Base-by-base conservation (phyloP, 1,140 invertebrate genomes). In the Frieseomelitta varia region DNA sequence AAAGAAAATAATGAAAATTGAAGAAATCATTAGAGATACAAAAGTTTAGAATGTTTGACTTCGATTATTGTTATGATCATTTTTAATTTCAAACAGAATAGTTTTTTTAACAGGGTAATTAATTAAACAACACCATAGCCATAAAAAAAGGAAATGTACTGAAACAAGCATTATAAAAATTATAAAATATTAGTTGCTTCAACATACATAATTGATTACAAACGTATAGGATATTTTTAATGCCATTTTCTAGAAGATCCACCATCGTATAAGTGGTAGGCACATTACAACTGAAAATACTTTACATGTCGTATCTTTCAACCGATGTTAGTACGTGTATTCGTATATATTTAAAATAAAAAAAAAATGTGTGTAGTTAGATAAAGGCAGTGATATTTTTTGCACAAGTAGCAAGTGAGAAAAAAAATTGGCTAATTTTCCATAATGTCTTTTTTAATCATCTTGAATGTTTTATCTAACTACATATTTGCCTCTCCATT, bases 141-240 rank as follows among this genome's bases (percentile, higher is more conserved):
- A 47, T 74, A 19, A 61, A 67, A 65, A 72, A 63, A 61, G 34
- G 0, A 61, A 72, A 80, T 80, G 15, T 80, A 80, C 8, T 47
- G 61, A 79, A 80, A 56, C 19, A 80, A 84, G 58, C 56, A n/a
- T 19, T 53, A 27, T 67, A 80, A 67, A 56, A 47, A 39, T 84
- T 15, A 11, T 73, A 80, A 84, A 79, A 67, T 73, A 72, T 84
- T 39, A 67, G 10, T 84, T 77, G 79, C 27, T 69, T 14, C 51
- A 65, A 82, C 73, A 67, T 76, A 76, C 17, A 77, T 47, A 84
- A 78, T 79, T 56, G 51, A 58, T 74, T 34, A 80, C 39, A 74
- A 84, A 83, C 69, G 74, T n/a, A 84, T 65, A 84, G 79, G 39
- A 19, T 79, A 79, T 79, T 76, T 65, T 79, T 84, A 84, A 84